Conservation (phyloP, 2,888 invertebrate species). For the Podabrus alpinus region DNA sequence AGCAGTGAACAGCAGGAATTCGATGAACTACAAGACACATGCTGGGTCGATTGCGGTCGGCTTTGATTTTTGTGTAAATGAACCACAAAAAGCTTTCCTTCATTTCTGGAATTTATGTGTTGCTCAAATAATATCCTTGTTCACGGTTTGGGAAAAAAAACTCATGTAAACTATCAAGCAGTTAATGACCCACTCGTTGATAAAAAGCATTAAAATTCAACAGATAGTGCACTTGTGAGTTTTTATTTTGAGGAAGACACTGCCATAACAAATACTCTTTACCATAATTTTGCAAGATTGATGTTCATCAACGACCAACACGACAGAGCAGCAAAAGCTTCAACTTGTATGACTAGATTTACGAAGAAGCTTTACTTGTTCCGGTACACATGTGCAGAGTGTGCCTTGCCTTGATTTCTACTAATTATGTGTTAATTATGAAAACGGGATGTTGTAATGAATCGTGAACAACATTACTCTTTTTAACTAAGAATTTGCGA, state of each 20-base stretch:
- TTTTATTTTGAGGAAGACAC: constrained; percentile 32
- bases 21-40: constrained; percentile 37
- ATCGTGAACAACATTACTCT: constrained; percentile 33
- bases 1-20: constrained; percentile 34
- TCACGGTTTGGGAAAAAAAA: not conserved
- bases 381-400: constrained; percentile 23
- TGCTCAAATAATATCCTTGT: constrained; percentile 8
- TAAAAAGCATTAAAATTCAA: constrained; percentile 12
- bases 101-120: constrained; percentile 8
- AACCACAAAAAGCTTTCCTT: constrained; percentile 10
- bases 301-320: constrained; percentile 19
- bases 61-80: constrained; percentile 35
- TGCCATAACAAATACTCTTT: constrained; percentile 35
- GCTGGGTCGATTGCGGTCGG: constrained; percentile 34
- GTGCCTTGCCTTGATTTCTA: constrained; percentile 43
- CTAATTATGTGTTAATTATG: constrained; percentile 50
- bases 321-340: constrained; percentile 14
- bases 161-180: constrained; percentile 8
- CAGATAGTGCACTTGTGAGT: constrained; percentile 19
- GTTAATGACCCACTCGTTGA: constrained; percentile 11
- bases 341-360: not conserved
- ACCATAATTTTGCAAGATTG: constrained; percentile 37
- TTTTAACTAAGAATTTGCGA: constrained; percentile 17
- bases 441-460: constrained; percentile 49
- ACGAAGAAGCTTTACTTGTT: constrained; percentile 8